phyloP scores from a whole-genome alignment of 2,888 invertebrate genomes.

The Hypena proboscidalis region DNA sequence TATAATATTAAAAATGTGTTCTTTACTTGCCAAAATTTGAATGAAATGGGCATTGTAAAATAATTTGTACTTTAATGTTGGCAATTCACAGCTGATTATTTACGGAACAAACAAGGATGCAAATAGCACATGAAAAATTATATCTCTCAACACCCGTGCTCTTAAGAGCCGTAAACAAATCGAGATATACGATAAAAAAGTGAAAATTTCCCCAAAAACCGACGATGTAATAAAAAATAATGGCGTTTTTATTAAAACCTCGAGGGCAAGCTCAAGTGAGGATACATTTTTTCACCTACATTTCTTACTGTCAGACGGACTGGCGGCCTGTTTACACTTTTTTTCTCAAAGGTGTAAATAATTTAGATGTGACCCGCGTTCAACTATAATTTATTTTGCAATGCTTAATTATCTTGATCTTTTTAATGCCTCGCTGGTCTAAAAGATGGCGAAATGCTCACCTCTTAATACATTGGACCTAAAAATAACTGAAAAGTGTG shows the following conservation, averaged over 20 bases:
- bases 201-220: slow-evolving; percentile 35
- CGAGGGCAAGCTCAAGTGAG: slow-evolving; percentile 29
- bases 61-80: too few relatives aligned
- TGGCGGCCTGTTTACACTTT: slow-evolving; percentile 52
- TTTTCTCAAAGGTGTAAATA: slow-evolving; percentile 35
- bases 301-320: slow-evolving; percentile 46
- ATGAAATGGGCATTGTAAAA: too few relatives aligned
- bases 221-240: slow-evolving; percentile 45
- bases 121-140: background rate
- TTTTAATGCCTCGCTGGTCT: too few relatives aligned
- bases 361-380: slow-evolving; percentile 29
- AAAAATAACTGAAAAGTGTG: too few relatives aligned
- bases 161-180: slow-evolving; percentile 39
- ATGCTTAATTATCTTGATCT: too few relatives aligned
- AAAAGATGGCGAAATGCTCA: too few relatives aligned
- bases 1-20: too few relatives aligned
- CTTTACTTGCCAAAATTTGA: too few relatives aligned
- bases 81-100: too few relatives aligned
- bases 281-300: slow-evolving; percentile 56
- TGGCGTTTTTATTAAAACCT: slow-evolving; percentile 50
- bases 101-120: too few relatives aligned
- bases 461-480: too few relatives aligned
- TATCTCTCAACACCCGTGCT: background rate
- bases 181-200: slow-evolving; percentile 24
- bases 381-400: too few relatives aligned